phyloP scores from a whole-genome alignment of 2,797 vertebrate species.

The Linurgus olivaceus region DNA sequence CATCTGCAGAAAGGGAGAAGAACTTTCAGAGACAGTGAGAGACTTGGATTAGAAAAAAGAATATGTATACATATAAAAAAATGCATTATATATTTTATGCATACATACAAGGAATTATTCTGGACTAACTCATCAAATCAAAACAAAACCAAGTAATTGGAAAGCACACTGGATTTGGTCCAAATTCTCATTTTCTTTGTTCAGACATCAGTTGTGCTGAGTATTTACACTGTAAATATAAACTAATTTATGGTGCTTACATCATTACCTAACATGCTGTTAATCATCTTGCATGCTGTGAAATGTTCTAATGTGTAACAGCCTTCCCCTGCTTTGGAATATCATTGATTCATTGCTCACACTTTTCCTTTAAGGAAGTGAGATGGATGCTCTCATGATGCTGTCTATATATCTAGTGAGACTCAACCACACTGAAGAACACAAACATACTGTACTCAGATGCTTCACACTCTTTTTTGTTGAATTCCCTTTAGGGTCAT shows the following conservation, averaged over 20 bases:
- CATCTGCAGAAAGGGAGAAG: not conserved
- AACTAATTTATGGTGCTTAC: constrained; percentile 65
- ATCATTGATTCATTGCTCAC: constrained; percentile 20
- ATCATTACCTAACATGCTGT: constrained; percentile 67
- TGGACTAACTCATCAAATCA: not conserved
- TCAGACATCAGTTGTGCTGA: constrained; percentile 17
- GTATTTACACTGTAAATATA: constrained; percentile 68
- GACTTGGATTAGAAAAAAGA: not conserved
- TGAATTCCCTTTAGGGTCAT: not conserved
- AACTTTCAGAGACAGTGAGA: not conserved
- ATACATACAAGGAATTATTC: not conserved
- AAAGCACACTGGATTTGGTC: not conserved
- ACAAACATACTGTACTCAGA: not conserved
- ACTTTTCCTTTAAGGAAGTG: constrained; percentile 2
- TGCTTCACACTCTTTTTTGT: not conserved
- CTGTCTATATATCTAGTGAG: not conserved
- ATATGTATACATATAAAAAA: not conserved
- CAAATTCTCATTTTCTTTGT: constrained; percentile 51
- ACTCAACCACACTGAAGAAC: not conserved
- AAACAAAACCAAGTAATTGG: not conserved
- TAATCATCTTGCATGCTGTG: constrained; percentile 66
- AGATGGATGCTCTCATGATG: constrained; percentile 43
- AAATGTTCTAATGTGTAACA: constrained; percentile 46
- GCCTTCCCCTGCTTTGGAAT: constrained; percentile 5
- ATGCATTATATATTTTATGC: not conserved